Percentiles rank a stretch among this genome's conserved stretches.
Evolutionary conservation across 1,140 invertebrate species (phyloP).

Genomic region (Steinernema khuongi): DNA sequence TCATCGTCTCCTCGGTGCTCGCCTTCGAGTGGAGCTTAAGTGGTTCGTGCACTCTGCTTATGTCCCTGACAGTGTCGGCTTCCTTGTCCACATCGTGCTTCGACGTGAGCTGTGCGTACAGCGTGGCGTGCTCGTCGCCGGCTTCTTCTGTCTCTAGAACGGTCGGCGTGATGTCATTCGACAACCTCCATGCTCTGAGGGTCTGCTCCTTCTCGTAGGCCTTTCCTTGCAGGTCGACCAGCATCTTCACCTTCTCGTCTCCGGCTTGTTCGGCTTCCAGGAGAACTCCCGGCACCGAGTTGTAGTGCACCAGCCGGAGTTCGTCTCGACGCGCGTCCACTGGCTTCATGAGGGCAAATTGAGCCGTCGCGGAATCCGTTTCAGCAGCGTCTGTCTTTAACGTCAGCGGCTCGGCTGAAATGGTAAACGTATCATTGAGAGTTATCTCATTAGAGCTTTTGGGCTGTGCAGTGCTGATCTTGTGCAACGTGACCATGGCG

Average conservation of each 20-base stretch:
- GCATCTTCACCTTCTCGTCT: constrained; percentile 37
- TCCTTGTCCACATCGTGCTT: constrained; percentile 35
- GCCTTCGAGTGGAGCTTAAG: constrained; percentile 37
- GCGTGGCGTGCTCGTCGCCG: constrained; percentile 44
- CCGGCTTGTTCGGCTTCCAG: constrained; percentile 22
- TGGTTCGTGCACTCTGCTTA: constrained; percentile 36
- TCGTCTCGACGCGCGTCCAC: constrained; percentile 19
- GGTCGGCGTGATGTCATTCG: constrained; percentile 21
- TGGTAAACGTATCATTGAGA: constrained; percentile 24
- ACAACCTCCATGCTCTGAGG: constrained; percentile 6
- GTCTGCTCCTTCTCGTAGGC: background rate
- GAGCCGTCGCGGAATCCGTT: background rate
- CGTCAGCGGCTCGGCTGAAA: constrained; percentile 34
- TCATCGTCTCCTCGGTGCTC: constrained; percentile 40
- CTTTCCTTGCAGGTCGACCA: constrained; percentile 32
- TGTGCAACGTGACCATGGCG: constrained; percentile 33
- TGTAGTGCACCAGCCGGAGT: background rate
- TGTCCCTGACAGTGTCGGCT: constrained; percentile 22
- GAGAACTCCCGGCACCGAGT: background rate
- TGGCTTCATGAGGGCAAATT: constrained; percentile 22
- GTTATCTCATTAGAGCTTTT: constrained; percentile 23
- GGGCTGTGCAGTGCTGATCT: constrained; percentile 23
- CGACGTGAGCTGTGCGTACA: constrained; percentile 46
- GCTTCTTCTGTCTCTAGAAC: constrained; percentile 39
- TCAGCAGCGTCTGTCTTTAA: constrained; percentile 27